Conservation (phyloP, 1,140 invertebrate species). For the Alviniconcha marisindica region DNA sequence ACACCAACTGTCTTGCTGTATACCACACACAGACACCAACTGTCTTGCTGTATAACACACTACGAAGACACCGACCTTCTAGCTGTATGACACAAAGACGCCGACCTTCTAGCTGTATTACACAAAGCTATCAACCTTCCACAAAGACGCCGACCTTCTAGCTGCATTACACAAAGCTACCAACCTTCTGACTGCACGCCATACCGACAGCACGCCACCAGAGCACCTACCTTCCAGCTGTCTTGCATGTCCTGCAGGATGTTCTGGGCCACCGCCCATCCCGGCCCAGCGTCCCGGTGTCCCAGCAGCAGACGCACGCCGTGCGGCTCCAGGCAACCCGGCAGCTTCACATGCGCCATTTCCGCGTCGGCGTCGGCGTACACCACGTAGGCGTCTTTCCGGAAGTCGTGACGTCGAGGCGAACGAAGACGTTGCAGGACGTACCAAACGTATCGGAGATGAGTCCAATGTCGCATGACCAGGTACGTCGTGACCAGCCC, state of each 20-base stretch:
- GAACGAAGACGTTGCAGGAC: neutral
- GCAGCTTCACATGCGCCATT: neutral
- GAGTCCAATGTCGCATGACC: neutral
- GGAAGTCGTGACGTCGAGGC: neutral
- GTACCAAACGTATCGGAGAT: neutral
- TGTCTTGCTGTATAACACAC: too few species aligned
- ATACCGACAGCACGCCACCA: too few species aligned
- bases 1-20: too few species aligned
- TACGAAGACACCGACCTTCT: too few species aligned
- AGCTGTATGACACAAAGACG: too few species aligned
- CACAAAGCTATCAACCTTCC: too few species aligned
- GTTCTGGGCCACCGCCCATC: neutral
- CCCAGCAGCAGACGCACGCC: neutral
- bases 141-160: too few species aligned
- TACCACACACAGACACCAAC: too few species aligned
- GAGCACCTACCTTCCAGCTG: constrained; percentile 16
- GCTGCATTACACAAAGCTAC: too few species aligned
- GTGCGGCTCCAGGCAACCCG: neutral
- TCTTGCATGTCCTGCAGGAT: neutral
- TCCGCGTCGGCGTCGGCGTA: neutral
- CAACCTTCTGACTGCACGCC: too few species aligned
- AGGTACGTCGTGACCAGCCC: neutral
- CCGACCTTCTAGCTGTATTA: too few species aligned
- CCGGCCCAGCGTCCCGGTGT: neutral
- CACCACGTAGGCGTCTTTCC: neutral